These are phyloP conservation scores for Scylla paramamosain DNA, from an alignment of 1,140 invertebrate species.

Conservation along the genomic window DNA sequence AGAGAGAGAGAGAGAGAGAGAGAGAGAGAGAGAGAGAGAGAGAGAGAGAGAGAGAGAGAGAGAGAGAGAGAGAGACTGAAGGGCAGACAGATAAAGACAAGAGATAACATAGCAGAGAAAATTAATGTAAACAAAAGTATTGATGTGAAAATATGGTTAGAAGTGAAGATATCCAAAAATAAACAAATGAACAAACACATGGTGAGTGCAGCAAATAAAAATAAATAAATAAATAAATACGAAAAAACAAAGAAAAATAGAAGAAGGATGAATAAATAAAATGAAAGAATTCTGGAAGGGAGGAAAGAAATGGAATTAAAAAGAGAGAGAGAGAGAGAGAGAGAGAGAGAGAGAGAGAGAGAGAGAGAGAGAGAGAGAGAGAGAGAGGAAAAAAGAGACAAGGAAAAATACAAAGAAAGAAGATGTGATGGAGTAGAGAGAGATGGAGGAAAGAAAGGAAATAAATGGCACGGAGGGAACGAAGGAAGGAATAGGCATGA, in stretches of 20 bases:
- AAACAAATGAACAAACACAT: neutral
- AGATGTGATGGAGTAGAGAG: neutral
- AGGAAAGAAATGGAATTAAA: neutral
- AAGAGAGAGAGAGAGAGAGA: neutral
- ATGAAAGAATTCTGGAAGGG: neutral
- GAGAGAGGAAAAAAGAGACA: neutral
- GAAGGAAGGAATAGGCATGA: slow-evolving; percentile 18
- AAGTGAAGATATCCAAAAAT: neutral
- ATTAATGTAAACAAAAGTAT: neutral
- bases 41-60: neutral
- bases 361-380: neutral
- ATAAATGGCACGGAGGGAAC: neutral
- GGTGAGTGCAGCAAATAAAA: neutral
- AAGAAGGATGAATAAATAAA: neutral
- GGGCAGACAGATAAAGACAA: neutral
- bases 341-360: neutral
- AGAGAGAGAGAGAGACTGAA: no score
- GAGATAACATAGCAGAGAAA: neutral
- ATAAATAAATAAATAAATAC: neutral
- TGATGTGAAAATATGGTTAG: neutral
- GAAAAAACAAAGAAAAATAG: neutral
- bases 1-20: neutral
- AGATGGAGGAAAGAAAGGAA: neutral
- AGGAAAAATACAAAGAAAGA: neutral
- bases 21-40: neutral